Conservation (phyloP, 2,888 invertebrate species). For the Azorinus chamasolen region DNA sequence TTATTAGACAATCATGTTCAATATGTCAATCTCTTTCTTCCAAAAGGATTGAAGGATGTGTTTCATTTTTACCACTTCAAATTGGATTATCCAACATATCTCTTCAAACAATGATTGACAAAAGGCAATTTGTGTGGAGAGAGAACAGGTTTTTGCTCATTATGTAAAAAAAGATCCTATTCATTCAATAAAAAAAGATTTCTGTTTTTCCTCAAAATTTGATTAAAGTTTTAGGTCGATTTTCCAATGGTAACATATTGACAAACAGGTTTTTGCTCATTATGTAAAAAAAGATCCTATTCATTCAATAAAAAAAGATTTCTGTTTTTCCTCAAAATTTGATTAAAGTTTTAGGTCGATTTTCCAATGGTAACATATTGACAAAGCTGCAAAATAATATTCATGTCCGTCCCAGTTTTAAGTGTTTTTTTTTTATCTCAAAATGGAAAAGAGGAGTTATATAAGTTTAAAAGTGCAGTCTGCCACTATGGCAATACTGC, state of each 20-base stretch:
- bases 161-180: background rate
- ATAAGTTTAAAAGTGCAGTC: background rate
- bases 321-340: too few relatives aligned
- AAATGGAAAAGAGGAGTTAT: background rate
- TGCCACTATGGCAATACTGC: background rate
- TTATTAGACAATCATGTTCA: background rate
- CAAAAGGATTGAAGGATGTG: background rate
- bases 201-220: too few relatives aligned
- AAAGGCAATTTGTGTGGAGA: background rate
- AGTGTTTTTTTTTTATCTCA: background rate
- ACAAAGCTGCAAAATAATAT: too few relatives aligned
- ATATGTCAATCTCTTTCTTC: background rate
- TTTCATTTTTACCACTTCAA: background rate
- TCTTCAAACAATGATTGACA: background rate
- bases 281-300: too few relatives aligned
- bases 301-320: background rate
- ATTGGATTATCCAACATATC: background rate
- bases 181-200: background rate
- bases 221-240: background rate
- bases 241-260: background rate
- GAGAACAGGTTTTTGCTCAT: background rate
- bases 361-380: background rate
- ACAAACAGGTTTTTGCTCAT: too few relatives aligned
- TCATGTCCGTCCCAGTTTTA: too few relatives aligned
- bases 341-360: background rate